phyloP scores from a whole-genome alignment of 1,140 invertebrate genomes.

The Drosophila malerkotliana region DNA sequence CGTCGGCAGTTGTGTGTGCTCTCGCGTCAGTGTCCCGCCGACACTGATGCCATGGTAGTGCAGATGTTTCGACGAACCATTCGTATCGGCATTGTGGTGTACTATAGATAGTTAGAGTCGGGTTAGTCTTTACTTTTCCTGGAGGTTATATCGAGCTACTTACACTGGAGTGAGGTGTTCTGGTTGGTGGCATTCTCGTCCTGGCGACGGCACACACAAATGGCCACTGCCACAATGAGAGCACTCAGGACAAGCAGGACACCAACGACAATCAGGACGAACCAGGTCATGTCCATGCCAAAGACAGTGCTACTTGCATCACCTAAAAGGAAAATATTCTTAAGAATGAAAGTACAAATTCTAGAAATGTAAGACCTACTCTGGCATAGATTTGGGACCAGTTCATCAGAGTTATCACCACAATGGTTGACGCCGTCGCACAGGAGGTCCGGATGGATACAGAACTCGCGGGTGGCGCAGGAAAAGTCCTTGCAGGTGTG shows the following conservation, averaged over 20 bases:
- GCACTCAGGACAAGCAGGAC: constrained; percentile 88
- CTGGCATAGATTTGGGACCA: constrained; percentile 90
- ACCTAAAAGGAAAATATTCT: constrained; percentile 85
- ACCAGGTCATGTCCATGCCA: constrained; percentile 90
- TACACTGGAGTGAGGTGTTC: constrained; percentile 81
- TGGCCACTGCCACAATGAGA: constrained; percentile 87
- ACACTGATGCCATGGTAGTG: constrained; percentile 74
- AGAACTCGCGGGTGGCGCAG: constrained; percentile 93
- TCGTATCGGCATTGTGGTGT: constrained; percentile 92
- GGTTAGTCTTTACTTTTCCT: background rate
- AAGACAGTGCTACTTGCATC: constrained; percentile 89
- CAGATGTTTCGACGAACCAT: constrained; percentile 89
- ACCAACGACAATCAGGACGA: constrained; percentile 89
- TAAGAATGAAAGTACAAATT: background rate
- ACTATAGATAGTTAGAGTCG: constrained; percentile 85
- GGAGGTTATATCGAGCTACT: background rate
- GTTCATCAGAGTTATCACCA: constrained; percentile 95
- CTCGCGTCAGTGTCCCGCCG: constrained; percentile 83
- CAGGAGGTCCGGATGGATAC: constrained; percentile 93
- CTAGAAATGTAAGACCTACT: constrained; percentile 86
- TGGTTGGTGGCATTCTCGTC: constrained; percentile 85
- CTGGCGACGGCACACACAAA: constrained; percentile 90
- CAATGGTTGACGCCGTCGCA: constrained; percentile 97
- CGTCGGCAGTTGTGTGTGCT: constrained; percentile 84
- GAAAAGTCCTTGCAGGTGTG: constrained; percentile 94